These are phyloP conservation scores for Muscicapa adusta DNA, from an alignment of 2,113 vertebrate species.

Conservation along the genomic window DNA sequence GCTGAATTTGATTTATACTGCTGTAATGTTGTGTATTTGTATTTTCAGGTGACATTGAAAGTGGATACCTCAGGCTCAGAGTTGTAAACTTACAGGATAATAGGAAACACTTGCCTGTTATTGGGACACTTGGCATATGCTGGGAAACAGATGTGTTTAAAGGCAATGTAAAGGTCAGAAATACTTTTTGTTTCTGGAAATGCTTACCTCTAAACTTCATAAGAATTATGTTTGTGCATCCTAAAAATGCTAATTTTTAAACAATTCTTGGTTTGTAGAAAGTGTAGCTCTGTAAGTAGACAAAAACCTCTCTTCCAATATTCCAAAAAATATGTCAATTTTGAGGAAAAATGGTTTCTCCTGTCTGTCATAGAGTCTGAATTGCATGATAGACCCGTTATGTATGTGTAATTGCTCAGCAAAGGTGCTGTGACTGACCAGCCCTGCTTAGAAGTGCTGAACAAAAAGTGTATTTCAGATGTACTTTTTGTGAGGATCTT, in stretches of 20 bases:
- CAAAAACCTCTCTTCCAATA: neutral
- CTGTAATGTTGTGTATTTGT: neutral
- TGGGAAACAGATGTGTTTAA: conserved; percentile 69
- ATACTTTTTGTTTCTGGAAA: neutral
- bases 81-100: conserved; percentile 64
- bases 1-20: neutral
- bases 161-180: conserved; percentile 72
- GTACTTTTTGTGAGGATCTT: neutral
- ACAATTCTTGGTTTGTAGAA: neutral
- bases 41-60: conserved; percentile 69
- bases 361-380: neutral
- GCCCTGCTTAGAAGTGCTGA: neutral
- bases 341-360: neutral
- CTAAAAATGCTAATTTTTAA: neutral
- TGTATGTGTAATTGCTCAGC: neutral
- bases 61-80: conserved; percentile 69
- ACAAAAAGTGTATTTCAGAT: neutral
- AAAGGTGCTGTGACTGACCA: neutral
- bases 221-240: neutral
- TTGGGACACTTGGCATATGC: conserved; percentile 65
- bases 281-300: neutral
- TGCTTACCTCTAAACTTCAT: neutral
- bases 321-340: neutral
- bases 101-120: conserved; percentile 67
- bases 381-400: neutral